These are phyloP conservation scores for Metallyticus violacea DNA, from an alignment of 2,888 invertebrate species.

Conservation along the genomic window DNA sequence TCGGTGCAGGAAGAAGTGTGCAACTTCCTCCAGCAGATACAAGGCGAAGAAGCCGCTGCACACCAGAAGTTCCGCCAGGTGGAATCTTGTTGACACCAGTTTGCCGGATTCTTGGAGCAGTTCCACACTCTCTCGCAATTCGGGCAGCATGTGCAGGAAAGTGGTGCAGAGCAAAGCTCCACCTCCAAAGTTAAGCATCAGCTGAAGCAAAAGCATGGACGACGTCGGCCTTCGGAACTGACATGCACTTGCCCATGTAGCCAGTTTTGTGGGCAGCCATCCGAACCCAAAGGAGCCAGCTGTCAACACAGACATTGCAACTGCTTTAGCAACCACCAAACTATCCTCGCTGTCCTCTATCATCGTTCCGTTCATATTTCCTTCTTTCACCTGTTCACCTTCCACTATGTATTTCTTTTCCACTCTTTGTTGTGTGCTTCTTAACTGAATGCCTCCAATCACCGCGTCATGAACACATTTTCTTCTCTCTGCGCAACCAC, in stretches of 20 bases:
- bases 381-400: neutral
- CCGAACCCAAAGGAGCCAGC: conserved; percentile 73
- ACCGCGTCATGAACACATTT: neutral
- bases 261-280: conserved; percentile 66
- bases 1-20: conserved; percentile 64
- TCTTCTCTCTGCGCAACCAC: neutral
- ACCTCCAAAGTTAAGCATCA: conserved; percentile 77
- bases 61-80: conserved; percentile 68
- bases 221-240: conserved; percentile 33
- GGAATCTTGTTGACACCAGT: conserved; percentile 55
- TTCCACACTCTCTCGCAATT: conserved; percentile 68
- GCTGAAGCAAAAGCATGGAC: conserved; percentile 39
- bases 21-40: conserved; percentile 76
- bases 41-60: conserved; percentile 74
- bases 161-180: conserved; percentile 79
- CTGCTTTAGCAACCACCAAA: conserved; percentile 67
- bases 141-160: conserved; percentile 77
- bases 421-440: too few relatives aligned
- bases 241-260: conserved; percentile 62
- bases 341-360: conserved; percentile 46
- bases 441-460: too few relatives aligned
- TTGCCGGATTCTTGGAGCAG: conserved; percentile 51
- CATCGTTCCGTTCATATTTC: neutral
- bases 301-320: conserved; percentile 76
- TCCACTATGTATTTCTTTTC: too few relatives aligned